A percentile compares a stretch with the other conserved stretches of the same genome.
Evolutionary conservation across 2,888 invertebrate species (phyloP).

Genomic region (Andrena chrysosceles): DNA sequence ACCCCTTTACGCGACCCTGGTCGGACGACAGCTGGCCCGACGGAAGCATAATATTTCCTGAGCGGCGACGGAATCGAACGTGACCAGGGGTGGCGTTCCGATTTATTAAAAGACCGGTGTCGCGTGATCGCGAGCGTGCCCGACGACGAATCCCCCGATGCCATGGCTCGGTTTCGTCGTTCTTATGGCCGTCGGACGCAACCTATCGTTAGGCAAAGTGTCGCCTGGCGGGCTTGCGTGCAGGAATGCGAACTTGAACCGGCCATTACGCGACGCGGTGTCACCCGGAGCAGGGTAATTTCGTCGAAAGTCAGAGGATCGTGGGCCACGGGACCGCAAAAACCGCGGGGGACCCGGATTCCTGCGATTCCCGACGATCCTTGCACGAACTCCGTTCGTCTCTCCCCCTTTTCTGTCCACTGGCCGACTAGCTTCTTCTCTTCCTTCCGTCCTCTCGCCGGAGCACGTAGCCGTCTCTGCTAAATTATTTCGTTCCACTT

Average conservation of each 20-base stretch:
- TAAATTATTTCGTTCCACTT: constrained; percentile 78
- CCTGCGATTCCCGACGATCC: constrained; percentile 53
- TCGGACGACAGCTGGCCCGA: constrained; percentile 53
- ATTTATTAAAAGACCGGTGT: constrained; percentile 67
- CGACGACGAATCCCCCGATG: constrained; percentile 17
- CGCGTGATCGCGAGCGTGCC: constrained; percentile 51
- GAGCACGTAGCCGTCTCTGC: constrained; percentile 62
- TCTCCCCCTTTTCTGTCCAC: background rate
- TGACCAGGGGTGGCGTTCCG: constrained; percentile 50
- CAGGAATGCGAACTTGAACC: constrained; percentile 80
- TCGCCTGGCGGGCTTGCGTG: constrained; percentile 84
- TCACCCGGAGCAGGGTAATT: constrained; percentile 83
- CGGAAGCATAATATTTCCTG: constrained; percentile 57
- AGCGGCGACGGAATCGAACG: constrained; percentile 51
- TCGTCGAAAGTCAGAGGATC: constrained; percentile 76
- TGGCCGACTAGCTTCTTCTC: background rate
- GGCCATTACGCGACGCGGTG: constrained; percentile 79
- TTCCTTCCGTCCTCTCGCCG: constrained; percentile 8
- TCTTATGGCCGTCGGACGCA: constrained; percentile 50
- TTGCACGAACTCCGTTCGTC: constrained; percentile 17
- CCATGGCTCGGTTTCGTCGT: constrained; percentile 49
- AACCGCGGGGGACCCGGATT: constrained; percentile 49
- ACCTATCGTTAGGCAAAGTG: constrained; percentile 83
- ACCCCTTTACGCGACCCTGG: background rate
- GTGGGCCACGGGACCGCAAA: constrained; percentile 40